A percentile compares a stretch with the other conserved stretches of the same genome.
These are phyloP conservation scores for Tiliacea citrago DNA, from an alignment of 2,888 invertebrate genomes.

Conservation along the genomic window DNA sequence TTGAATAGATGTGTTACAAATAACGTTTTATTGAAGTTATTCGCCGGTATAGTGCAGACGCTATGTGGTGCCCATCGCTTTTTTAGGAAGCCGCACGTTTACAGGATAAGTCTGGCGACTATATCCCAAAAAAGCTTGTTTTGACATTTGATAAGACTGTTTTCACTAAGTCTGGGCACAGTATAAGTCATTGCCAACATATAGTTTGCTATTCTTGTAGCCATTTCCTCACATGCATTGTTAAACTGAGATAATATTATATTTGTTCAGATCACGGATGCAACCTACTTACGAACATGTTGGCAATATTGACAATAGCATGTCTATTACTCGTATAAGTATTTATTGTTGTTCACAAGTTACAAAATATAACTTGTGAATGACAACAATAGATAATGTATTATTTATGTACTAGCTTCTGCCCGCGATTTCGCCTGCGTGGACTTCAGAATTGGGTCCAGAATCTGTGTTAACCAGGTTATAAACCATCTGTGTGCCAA, in stretches of 20 bases:
- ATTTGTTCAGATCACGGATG: slow-evolving; percentile 48
- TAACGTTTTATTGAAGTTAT: too few species aligned
- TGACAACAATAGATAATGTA: background rate
- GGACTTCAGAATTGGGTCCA: too few species aligned
- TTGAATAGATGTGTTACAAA: too few species aligned
- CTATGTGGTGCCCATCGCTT: too few species aligned
- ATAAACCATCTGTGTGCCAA: too few species aligned
- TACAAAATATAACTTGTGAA: background rate
- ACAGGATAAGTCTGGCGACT: background rate
- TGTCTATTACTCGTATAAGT: slow-evolving; percentile 32
- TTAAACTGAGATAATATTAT: slow-evolving; percentile 36
- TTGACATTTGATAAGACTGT: background rate
- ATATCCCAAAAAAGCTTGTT: background rate
- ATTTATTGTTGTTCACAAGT: slow-evolving; percentile 38
- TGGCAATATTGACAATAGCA: slow-evolving; percentile 46
- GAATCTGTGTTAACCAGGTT: too few species aligned
- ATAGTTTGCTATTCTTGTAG: background rate
- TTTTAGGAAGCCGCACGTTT: background rate
- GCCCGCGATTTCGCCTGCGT: too few species aligned
- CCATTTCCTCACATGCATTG: slow-evolving; percentile 19
- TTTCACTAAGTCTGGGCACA: background rate
- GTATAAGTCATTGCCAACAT: background rate
- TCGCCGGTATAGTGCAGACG: too few species aligned
- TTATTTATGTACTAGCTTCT: slow-evolving; percentile 7
- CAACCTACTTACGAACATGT: slow-evolving; percentile 50